Base-by-base conservation (phyloP, 2,888 invertebrate species). In the Halictus quadricinctus region DNA sequence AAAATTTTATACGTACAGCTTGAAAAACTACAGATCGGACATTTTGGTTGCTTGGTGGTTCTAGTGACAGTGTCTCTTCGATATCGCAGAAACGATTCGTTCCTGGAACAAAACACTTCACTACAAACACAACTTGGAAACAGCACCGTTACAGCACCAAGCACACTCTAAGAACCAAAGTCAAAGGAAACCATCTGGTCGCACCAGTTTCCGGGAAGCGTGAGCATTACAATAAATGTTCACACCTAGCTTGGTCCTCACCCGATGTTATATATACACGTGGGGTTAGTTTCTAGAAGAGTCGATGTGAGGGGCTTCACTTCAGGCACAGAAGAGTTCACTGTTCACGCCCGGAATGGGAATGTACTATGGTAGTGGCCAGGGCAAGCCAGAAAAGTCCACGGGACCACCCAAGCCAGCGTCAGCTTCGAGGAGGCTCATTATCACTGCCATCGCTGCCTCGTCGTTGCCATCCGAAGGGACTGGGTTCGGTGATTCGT, bases 361-460 rank as follows among this genome's bases (percentile, higher is more conserved):
- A 76, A 74, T 86, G 76, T 86, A 86, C 91, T 93, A 97, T 36
- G 97, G 97, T 77, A 98, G 95, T 0, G 98, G 98, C 98, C 98
- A 98, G 0, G 98, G 98, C 41, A 98, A 95, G 50, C 97, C 97
- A 13, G 97, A 97, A 95, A 98, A 97, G 95, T 98, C 98, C 60
- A 98, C 97, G 0, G 98, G 98, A 0, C 98, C 98, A 6, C 98
- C 98, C 50, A 98, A 96, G 0, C 98, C 98, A 0, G 98, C 98
- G 93, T 98, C 98, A 0, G 98, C 98, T 94, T 98, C 98, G 72
- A 98, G 95, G 43, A 98, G 96, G 93, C 97, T 98, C 98, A 98
- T 98, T 90, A 98, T 98, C 88, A 98, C 98, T 1, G 98, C 98
- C 98, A 98, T 98, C 8, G 98, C 97, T 4, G 98, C 98, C 93